These are phyloP conservation scores for Hemiprocne comata DNA, from an alignment of 2,113 vertebrate genomes.

Conservation along the genomic window DNA sequence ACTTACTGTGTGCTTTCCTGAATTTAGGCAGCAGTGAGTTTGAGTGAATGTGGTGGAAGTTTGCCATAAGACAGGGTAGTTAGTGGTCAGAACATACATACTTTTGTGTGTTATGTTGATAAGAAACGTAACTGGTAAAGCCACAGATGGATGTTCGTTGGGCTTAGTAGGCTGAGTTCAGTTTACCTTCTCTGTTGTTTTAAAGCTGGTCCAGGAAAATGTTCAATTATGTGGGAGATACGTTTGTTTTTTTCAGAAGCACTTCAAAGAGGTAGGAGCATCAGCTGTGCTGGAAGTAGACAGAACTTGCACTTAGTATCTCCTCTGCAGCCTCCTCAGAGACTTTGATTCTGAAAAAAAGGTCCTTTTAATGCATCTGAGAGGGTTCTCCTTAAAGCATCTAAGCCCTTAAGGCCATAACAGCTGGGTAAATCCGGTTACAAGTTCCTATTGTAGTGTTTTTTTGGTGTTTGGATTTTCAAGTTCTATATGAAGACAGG, in stretches of 20 bases:
- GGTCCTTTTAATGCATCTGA: neutral
- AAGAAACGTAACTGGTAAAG: neutral
- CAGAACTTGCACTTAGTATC: neutral
- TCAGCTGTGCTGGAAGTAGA: neutral
- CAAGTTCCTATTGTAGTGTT: neutral
- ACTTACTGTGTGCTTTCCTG: constrained; percentile 21
- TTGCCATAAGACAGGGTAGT: neutral
- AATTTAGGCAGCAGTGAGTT: neutral
- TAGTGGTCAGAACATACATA: neutral
- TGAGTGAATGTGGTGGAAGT: neutral
- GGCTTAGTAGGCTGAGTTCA: neutral
- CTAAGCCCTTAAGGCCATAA: neutral
- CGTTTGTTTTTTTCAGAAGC: neutral
- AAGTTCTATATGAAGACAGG: neutral
- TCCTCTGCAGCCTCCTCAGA: fast-evolving
- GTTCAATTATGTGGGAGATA: neutral
- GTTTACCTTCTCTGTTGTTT: neutral
- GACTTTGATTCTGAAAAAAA: neutral
- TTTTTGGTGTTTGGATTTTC: neutral
- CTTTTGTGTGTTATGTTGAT: neutral
- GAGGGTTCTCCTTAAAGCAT: neutral
- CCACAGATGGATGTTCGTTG: neutral
- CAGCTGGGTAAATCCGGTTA: neutral
- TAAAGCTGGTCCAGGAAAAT: neutral
- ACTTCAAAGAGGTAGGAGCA: neutral